Conservation (phyloP, 2,797 vertebrate species). For the Monodelphis domestica region DNA sequence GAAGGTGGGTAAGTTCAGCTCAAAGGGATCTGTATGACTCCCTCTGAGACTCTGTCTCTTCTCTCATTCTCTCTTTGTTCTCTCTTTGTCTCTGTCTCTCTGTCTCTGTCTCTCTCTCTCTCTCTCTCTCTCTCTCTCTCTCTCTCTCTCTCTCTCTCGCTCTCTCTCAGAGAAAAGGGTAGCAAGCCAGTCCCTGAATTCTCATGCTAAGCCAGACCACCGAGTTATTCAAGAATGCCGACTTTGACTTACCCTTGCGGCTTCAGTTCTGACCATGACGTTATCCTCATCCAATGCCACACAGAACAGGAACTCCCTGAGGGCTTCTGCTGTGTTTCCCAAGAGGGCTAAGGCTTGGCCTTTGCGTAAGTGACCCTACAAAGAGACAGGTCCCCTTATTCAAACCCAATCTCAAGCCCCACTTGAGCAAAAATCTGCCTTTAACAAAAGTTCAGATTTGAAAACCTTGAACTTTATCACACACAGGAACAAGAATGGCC, state of each 20-base stretch:
- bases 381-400: constrained; percentile 62
- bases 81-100: too few relatives aligned
- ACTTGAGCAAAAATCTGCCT: neutral
- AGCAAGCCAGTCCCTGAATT: constrained; percentile 20
- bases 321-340: constrained; percentile 91
- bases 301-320: constrained; percentile 92
- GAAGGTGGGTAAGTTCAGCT: neutral
- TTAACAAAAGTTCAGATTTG: neutral
- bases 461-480: neutral
- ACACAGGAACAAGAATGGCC: neutral
- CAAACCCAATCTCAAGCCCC: constrained; percentile 10
- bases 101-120: neutral
- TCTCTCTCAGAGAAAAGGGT: neutral
- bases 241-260: constrained; percentile 88
- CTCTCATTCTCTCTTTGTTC: neutral
- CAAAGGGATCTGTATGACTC: neutral
- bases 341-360: constrained; percentile 91
- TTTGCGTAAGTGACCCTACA: constrained; percentile 92
- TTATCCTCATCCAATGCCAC: constrained; percentile 91
- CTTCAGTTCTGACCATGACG: constrained; percentile 89
- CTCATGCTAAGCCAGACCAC: constrained; percentile 43
- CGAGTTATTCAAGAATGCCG: constrained; percentile 34
- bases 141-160: too few relatives aligned
- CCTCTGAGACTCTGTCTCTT: neutral
- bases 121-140: too few relatives aligned